A percentile compares a stretch with the other conserved stretches of the same genome.
Evolutionary conservation across 1,140 invertebrate genomes (phyloP).

Genomic region (Drosophila santomea): DNA sequence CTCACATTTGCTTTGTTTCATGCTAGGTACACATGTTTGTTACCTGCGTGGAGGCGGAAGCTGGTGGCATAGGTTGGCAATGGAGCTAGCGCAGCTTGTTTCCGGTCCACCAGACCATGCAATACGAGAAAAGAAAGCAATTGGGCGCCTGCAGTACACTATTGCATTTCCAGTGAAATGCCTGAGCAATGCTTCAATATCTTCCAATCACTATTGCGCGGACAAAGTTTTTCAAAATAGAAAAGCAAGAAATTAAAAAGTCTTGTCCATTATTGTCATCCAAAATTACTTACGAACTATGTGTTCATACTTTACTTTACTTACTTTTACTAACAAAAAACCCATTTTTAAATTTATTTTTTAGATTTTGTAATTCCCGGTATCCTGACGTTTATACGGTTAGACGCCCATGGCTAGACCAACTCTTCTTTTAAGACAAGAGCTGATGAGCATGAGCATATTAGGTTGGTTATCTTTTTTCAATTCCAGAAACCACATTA

Average conservation of each 20-base stretch:
- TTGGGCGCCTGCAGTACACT: constrained; percentile 71
- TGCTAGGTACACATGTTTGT: constrained; percentile 21
- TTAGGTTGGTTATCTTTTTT: not conserved
- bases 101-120: constrained; percentile 60
- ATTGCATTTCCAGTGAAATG: constrained; percentile 75
- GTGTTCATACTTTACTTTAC: too few species aligned
- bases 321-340: too few species aligned
- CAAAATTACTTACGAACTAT: too few species aligned
- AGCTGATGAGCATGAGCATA: too few species aligned
- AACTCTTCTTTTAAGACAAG: too few species aligned
- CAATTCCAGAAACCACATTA: not conserved
- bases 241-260: constrained; percentile 15
- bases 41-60: constrained; percentile 19
- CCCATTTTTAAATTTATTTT: too few species aligned
- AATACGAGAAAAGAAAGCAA: constrained; percentile 72
- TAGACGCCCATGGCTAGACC: too few species aligned
- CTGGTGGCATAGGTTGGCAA: constrained; percentile 18
- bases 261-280: too few species aligned
- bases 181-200: constrained; percentile 59
- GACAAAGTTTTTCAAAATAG: constrained; percentile 23
- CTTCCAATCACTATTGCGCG: constrained; percentile 23
- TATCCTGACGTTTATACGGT: too few species aligned
- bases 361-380: too few species aligned
- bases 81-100: constrained; percentile 54
- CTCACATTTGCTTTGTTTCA: constrained; percentile 70